Base-by-base conservation (phyloP, 2,113 vertebrate genomes). In the Argyrosomus japonicus region DNA sequence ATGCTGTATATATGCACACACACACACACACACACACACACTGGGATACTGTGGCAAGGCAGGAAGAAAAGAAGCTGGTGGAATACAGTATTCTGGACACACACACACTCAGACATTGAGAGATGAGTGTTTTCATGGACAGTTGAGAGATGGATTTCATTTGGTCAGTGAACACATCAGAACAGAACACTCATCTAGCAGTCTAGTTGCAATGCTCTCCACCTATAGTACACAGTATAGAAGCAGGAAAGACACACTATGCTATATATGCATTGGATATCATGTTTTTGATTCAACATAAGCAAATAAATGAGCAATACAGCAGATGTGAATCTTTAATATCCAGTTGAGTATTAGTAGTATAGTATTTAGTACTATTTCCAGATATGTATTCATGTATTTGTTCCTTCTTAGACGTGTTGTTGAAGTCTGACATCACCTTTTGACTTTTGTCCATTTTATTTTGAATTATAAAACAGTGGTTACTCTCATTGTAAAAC, bases 111-210 rank as follows among this genome's bases (percentile, higher is more conserved):
- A 75, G 15, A 72, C 69, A 27, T 2, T 6, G 29, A 64, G 43
- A 67, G 86, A 87, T 91, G 76, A 86, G 76, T 88, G 21, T 50
- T 56, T 53, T 43, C 63, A 69, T 57, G 81, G 85, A 88, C 89
- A 90, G 84, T 84, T 86, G 83, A 88, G 36, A 48, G 72, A 87
- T 81, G 68, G 90, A 88, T 85, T 89, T 86, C 14, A 75, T 88
- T 84, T 61, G 43, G 71, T 86, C 75, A 64, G 60, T 25, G 77
- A 89, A 64, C 67, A 79, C 79, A 67, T 10, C 78, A 80, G 36
- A 72, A 84, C 36, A 19, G 84, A 73, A 54, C 50, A 84, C 29
- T 51, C 58, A 87, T 75, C 69, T 17, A 36, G 8, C 19, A 45
- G 2, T 68, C 47, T 62, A 47, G 32, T 76, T 75, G 25, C 60